phyloP scores from a whole-genome alignment of 2,113 vertebrate genomes.

The Pelmatolapia mariae region DNA sequence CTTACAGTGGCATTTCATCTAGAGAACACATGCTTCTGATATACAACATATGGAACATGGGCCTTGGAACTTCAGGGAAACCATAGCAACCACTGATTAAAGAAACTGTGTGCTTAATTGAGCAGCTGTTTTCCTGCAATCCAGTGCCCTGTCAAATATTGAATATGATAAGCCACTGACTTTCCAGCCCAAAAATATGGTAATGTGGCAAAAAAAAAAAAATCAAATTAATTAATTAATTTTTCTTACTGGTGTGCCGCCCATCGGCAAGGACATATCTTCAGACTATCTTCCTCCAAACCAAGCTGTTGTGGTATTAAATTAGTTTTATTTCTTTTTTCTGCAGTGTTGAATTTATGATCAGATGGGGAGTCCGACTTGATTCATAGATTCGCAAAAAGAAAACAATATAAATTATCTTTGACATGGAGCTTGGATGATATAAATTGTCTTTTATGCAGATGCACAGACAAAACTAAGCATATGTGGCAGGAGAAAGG shows the following conservation, averaged over 20 bases:
- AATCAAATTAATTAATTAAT: background rate
- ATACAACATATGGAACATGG: conserved; percentile 32
- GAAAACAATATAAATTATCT: conserved; percentile 8
- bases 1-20: background rate
- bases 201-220: background rate
- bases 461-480: background rate
- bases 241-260: background rate
- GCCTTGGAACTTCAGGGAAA: conserved; percentile 9
- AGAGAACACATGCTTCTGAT: conserved; percentile 13
- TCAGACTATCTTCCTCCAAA: conserved; percentile 17
- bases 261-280: conserved; percentile 4
- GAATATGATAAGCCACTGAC: conserved; percentile 18
- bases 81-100: conserved; percentile 40
- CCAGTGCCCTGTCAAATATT: conserved; percentile 18
- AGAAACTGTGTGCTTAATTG: conserved; percentile 32
- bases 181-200: background rate
- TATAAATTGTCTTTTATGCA: conserved; percentile 21
- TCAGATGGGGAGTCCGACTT: background rate
- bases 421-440: background rate
- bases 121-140: conserved; percentile 40
- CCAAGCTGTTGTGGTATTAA: conserved; percentile 14
- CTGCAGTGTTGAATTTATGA: background rate
- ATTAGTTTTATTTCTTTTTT: background rate
- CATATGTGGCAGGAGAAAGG: background rate
- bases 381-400: background rate